Base-by-base conservation (phyloP, 2,888 invertebrate genomes). In the Hydraecia micacea region DNA sequence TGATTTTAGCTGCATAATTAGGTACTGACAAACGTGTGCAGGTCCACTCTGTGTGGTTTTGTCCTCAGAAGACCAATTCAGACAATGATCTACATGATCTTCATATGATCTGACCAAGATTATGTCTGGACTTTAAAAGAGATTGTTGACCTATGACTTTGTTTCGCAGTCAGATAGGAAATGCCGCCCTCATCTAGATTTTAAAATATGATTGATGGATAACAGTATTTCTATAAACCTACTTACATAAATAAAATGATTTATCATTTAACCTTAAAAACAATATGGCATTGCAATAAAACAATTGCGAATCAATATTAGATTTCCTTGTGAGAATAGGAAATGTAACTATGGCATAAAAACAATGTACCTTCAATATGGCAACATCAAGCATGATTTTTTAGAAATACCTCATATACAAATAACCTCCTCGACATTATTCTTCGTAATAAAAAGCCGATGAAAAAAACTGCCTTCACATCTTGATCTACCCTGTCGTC, bases 401-500 rank as follows among this genome's bases (percentile, higher is more conserved):
- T 15, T 15, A 15, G 5, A 67, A 32, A 39, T 5, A 25, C 25
- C 28, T n/a, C 13, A 39, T 58, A 75, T 63, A 67, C 52, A 73
- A 77, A 73, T 75, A 80, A 60, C 36, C 77, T 75, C 70, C 55
- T 21, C 25, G 70, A 42, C 79, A 76, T 79, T 80, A 83, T 60
- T 49, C 46, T 65, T 66, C 36, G 25, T 58, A 71, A 73, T 75
- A 73, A 88, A 88, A 81, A 76, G 70, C 42, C 79, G 75, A 80
- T 88, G 76, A 78, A 84, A 88, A 86, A 81, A 84, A 77, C 28
- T 73, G 69, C 42, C 77, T 55, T 72, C 72, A 66, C 73, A 36
- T 80, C 79, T 80, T 84, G 77, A 87, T 86, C 78, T 80, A 80
- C 88, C 85, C 49, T 55, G 83, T 80, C 81, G 80, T 71, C 72